Evolutionary conservation across 2,888 invertebrate species (phyloP).

Genomic region (Iphiclides podalirius): DNA sequence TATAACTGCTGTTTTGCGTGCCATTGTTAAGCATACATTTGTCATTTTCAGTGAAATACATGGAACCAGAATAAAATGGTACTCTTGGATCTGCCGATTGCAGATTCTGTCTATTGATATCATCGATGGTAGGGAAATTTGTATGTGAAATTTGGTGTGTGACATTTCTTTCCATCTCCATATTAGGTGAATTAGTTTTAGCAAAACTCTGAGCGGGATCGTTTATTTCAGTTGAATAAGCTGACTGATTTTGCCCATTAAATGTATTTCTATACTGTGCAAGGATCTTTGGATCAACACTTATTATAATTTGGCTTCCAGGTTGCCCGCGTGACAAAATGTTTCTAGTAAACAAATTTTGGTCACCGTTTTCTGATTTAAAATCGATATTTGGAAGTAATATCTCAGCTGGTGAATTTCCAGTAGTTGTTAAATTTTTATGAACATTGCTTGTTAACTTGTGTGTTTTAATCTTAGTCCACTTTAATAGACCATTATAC

Average conservation of each 20-base stretch:
- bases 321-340: slow-evolving; percentile 34
- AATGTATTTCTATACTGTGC: not conserved
- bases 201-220: not conserved
- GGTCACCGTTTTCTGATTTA: not conserved
- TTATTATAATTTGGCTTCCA: slow-evolving; percentile 36
- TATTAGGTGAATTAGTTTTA: no score
- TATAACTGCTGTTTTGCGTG: not conserved
- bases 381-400: no score
- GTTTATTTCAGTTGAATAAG: not conserved
- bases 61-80: not conserved
- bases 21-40: no score
- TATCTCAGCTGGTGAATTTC: no score
- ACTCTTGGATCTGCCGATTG: not conserved
- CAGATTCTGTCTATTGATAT: not conserved
- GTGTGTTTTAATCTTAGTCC: slow-evolving; percentile 34
- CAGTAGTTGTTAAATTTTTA: no score
- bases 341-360: slow-evolving; percentile 5
- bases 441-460: not conserved
- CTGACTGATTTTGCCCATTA: not conserved
- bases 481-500: slow-evolving; percentile 39
- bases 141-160: no score
- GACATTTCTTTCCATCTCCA: no score
- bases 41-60: not conserved
- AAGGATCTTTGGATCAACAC: slow-evolving; percentile 21
- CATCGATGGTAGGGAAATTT: not conserved